Evolutionary conservation across 2,888 invertebrate genomes (phyloP).

Genomic region (Tenthredo notha): DNA sequence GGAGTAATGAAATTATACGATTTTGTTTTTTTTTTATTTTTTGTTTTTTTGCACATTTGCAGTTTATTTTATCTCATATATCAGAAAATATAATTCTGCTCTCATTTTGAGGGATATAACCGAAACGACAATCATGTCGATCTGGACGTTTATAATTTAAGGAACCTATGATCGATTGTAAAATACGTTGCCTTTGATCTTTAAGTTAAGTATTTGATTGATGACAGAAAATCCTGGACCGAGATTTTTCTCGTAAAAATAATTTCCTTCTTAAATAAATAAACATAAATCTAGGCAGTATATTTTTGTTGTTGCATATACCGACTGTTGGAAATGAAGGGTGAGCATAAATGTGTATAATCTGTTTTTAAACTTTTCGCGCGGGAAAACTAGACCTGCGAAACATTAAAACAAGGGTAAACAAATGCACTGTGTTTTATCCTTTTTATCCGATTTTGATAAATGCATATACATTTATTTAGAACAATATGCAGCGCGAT

Average conservation of each 20-base stretch:
- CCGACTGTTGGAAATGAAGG: background rate
- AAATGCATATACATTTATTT: background rate
- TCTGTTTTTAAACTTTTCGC: background rate
- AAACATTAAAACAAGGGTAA: background rate
- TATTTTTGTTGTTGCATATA: background rate
- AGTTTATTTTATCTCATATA: background rate
- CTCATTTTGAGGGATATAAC: background rate
- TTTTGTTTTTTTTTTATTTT: too few relatives aligned
- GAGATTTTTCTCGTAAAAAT: background rate
- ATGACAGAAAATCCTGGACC: background rate
- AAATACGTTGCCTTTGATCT: background rate
- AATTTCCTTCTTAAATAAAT: background rate
- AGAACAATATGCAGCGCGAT: background rate
- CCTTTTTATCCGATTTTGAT: background rate
- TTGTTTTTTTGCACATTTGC: too few relatives aligned
- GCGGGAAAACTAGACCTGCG: background rate
- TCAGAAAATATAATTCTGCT: background rate
- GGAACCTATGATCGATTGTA: background rate
- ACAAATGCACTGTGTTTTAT: background rate
- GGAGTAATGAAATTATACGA: too few relatives aligned
- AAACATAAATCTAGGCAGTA: background rate
- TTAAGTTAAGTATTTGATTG: background rate
- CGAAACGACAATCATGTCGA: background rate
- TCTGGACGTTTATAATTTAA: background rate
- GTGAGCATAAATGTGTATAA: background rate